Base-by-base conservation (phyloP, 2,888 invertebrate species). In the Aphodius sticticus region DNA sequence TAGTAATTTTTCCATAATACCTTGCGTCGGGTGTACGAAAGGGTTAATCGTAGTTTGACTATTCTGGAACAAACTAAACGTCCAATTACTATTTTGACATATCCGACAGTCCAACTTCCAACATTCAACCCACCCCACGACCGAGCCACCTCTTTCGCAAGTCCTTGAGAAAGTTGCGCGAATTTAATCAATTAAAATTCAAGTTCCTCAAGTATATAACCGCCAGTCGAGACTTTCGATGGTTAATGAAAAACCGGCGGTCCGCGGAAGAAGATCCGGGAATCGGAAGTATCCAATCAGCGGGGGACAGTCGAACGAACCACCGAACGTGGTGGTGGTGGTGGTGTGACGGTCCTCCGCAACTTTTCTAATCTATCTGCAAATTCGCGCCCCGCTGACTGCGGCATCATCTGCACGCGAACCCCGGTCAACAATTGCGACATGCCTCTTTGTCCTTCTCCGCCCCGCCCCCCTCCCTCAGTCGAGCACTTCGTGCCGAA, bases 361-460 rank as follows among this genome's bases (percentile, higher is more conserved):
- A 84, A 84, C 83, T 84, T 84, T 84, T 84, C 83, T 84, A 84
- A 84, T 84, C 82, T 84, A 82, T 83, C 83, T 83, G 79, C 82
- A 82, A 83, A 83, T 81, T 81, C 75, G 74, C 53, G 81, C 74
- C 71, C 82, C 81, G 82, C 80, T 81, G 82, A 80, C 82, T 79
- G 81, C 82, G 81, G 82, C 81, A 82, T 81, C 82, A 76, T 82
- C 81, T 82, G 81, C 79, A 77, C 80, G 82, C 83, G 83, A 82
- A 81, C 81, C 78, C 76, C 80, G 74, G 76, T 78, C 74, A 80
- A 83, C 83, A 83, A 83, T 82, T 79, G 82, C 79, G 82, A 79
- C 77, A 78, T 81, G 79, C 81, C 81, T 80, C 82, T 82, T 83
- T 82, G 80, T 77, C 70, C 53, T 53, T 53, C 53, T 53, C 2